A percentile compares a stretch with the other conserved stretches of the same genome.
These are phyloP conservation scores for Himalopsyche anomala DNA, from an alignment of 2,888 invertebrate genomes.

Conservation along the genomic window DNA sequence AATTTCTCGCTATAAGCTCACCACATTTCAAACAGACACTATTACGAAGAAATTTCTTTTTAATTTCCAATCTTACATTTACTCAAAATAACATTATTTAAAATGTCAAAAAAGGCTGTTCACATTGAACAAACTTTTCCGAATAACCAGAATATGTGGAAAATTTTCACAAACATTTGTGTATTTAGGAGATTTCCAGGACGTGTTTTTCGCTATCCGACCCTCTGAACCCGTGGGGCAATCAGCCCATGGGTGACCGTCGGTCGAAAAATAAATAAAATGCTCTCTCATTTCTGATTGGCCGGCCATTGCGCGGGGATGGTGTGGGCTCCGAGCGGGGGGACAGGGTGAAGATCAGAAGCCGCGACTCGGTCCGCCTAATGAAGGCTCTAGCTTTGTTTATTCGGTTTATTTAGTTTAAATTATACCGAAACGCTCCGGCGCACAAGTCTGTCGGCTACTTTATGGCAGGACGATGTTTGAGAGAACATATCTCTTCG, in stretches of 20 bases:
- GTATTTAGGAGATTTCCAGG: conserved; percentile 29
- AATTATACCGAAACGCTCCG: conserved; percentile 60
- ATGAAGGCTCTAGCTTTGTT: conserved; percentile 64
- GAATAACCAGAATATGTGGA: not conserved
- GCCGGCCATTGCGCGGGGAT: conserved; percentile 50
- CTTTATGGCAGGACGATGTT: conserved; percentile 46
- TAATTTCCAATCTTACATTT: not conserved
- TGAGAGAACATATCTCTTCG: conserved; percentile 8
- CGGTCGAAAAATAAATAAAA: conserved; percentile 66
- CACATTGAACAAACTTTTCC: conserved; percentile 7
- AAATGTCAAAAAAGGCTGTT: not conserved
- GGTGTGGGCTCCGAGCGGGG: conserved; percentile 54
- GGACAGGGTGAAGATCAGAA: conserved; percentile 61
- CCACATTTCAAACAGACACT: too few relatives aligned
- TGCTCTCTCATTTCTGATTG: conserved; percentile 66
- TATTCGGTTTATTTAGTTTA: conserved; percentile 65
- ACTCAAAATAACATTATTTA: not conserved
- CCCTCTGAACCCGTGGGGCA: conserved; percentile 52
- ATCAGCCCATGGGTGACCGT: conserved; percentile 64
- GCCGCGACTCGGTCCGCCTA: conserved; percentile 58
- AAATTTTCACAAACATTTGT: conserved; percentile 41
- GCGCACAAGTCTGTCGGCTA: conserved; percentile 4
- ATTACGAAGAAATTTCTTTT: not conserved
- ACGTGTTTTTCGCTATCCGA: conserved; percentile 27
- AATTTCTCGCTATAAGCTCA: too few relatives aligned